A percentile compares a stretch with the other conserved stretches of the same genome.
These are phyloP conservation scores for Orussus abietinus DNA, from an alignment of 1,140 invertebrate species.

Conservation along the genomic window DNA sequence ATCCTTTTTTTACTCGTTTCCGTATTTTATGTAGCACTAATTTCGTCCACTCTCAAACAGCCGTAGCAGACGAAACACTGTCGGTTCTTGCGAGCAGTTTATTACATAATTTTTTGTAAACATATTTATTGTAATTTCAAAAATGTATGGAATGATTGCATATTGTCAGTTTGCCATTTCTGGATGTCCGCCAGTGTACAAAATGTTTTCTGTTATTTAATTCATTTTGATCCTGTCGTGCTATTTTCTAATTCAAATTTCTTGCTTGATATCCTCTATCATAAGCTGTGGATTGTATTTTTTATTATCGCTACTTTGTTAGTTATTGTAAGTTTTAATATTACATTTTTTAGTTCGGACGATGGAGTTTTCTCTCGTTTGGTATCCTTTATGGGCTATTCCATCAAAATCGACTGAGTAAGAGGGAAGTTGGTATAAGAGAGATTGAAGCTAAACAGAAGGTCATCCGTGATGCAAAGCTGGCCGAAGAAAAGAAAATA, in stretches of 20 bases:
- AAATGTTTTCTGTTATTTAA: neutral
- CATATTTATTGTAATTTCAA: neutral
- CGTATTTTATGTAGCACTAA: neutral
- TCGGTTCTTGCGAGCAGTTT: neutral
- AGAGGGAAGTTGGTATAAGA: constrained; percentile 60
- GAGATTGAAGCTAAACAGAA: constrained; percentile 64
- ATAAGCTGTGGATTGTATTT: constrained; percentile 14
- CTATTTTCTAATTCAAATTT: neutral
- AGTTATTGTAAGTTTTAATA: constrained; percentile 5
- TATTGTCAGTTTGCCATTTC: no score
- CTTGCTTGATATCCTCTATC: constrained; percentile 13
- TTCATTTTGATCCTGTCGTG: neutral
- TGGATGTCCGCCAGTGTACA: no score
- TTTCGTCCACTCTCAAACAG: no score
- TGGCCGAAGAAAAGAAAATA: constrained; percentile 62
- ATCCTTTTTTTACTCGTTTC: neutral
- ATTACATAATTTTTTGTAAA: constrained; percentile 8
- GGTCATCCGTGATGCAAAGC: constrained; percentile 61
- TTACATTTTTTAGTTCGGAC: constrained; percentile 58
- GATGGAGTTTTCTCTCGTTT: constrained; percentile 64
- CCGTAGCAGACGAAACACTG: neutral
- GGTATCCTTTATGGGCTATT: constrained; percentile 65
- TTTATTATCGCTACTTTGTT: constrained; percentile 9
- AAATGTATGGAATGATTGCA: neutral
- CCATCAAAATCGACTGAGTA: constrained; percentile 63